Conservation (phyloP, 2,797 vertebrate genomes). For the Chanos chanos region DNA sequence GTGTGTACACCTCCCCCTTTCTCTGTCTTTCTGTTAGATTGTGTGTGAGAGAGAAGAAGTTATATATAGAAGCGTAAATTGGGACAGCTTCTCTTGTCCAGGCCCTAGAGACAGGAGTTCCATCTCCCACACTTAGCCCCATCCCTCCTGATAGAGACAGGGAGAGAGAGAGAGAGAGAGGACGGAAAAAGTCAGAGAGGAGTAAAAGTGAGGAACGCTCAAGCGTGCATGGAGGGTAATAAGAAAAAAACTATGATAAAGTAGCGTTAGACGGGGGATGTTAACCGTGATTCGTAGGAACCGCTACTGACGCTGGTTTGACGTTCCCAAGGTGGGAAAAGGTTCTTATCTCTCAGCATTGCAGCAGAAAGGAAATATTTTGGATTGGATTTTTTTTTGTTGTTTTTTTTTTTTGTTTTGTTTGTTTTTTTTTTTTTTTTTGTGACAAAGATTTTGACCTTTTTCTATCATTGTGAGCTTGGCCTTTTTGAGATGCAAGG, state of each 20-base stretch:
- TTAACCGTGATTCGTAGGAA: background rate
- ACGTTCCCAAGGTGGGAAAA: too few relatives aligned
- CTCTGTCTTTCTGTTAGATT: constrained; percentile 30
- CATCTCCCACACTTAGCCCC: constrained; percentile 2
- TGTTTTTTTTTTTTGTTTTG: background rate
- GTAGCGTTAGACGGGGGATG: background rate
- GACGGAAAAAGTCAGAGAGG: background rate
- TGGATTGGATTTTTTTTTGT: background rate
- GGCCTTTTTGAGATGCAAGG: too few relatives aligned
- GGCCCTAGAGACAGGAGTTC: constrained; percentile 38
- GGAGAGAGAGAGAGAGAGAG: background rate
- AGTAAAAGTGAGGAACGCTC: background rate
- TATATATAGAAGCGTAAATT: constrained; percentile 66
- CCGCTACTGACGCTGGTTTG: too few relatives aligned
- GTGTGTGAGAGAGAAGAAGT: constrained; percentile 21
- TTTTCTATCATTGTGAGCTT: too few relatives aligned
- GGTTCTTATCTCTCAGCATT: too few relatives aligned
- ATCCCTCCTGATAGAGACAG: background rate
- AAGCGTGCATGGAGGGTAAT: background rate
- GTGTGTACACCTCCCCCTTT: constrained; percentile 13
- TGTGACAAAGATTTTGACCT: too few relatives aligned
- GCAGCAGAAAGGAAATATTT: too few relatives aligned
- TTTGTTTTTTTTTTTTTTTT: too few relatives aligned
- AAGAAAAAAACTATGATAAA: background rate
- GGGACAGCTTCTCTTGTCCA: constrained; percentile 50